A percentile compares a stretch with the other conserved stretches of the same genome.
phyloP scores from a whole-genome alignment of 2,113 vertebrate genomes.

The Hippopotamus amphibius region DNA sequence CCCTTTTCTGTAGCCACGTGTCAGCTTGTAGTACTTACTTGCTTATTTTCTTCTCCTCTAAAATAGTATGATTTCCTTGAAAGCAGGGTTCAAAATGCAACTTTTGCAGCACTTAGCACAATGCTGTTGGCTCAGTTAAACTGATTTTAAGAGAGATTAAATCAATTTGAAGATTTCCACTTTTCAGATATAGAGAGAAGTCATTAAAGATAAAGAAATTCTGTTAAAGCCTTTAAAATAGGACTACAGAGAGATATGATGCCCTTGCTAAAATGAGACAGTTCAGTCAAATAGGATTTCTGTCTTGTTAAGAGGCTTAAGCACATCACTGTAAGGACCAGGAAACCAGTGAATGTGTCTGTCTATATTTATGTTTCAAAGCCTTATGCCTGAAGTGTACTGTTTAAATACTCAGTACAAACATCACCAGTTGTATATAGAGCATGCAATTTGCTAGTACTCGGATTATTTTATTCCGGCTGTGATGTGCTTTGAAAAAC shows the following conservation, averaged over 20 bases:
- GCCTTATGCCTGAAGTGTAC: constrained; percentile 25
- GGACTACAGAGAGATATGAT: background rate
- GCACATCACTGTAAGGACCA: background rate
- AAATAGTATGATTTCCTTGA: background rate
- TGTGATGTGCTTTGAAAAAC: constrained; percentile 68
- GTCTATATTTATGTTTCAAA: constrained; percentile 26
- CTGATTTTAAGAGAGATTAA: constrained; percentile 25
- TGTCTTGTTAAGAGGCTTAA: constrained; percentile 30
- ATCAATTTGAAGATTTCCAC: background rate
- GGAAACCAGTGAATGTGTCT: background rate
- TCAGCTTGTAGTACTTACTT: background rate
- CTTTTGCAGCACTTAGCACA: background rate
- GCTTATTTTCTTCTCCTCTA: constrained; percentile 36
- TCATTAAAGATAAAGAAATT: background rate
- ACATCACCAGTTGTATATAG: constrained; percentile 19
- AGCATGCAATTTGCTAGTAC: constrained; percentile 65
- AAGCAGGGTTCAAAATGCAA: background rate
- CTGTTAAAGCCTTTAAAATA: background rate
- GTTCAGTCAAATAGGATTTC: background rate
- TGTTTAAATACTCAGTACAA: constrained; percentile 58
- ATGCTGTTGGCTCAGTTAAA: background rate
- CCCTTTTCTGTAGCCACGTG: background rate
- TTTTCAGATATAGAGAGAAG: constrained; percentile 9
- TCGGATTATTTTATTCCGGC: constrained; percentile 64
- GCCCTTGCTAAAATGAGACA: background rate